Evolutionary conservation across 1,140 invertebrate genomes (phyloP).

Genomic region (Cecropterus lyciades): DNA sequence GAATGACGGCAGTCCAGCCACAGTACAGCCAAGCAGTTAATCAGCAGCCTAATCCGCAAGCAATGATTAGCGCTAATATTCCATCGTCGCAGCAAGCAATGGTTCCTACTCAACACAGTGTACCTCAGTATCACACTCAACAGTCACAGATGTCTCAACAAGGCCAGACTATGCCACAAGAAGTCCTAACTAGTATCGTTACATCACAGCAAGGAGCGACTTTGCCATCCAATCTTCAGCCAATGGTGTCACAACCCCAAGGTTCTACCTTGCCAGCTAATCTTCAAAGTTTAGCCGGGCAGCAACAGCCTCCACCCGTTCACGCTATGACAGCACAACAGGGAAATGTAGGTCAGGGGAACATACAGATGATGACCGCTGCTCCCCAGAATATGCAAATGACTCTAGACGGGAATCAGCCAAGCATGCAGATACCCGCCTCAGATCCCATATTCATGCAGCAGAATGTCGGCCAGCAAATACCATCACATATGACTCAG

Average conservation of each 20-base stretch:
- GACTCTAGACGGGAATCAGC: constrained; percentile 82
- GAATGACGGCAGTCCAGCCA: constrained; percentile 73
- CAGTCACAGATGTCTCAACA: constrained; percentile 80
- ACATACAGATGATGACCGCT: constrained; percentile 85
- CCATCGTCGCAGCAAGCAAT: constrained; percentile 76
- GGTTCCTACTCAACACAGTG: constrained; percentile 76
- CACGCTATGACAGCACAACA: constrained; percentile 80
- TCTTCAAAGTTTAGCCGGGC: constrained; percentile 82
- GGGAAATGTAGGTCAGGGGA: constrained; percentile 85
- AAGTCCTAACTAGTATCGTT: constrained; percentile 82
- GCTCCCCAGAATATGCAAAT: constrained; percentile 84
- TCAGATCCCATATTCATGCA: constrained; percentile 83
- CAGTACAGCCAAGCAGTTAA: constrained; percentile 74
- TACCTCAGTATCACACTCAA: constrained; percentile 80
- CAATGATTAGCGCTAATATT: constrained; percentile 76
- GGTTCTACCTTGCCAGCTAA: constrained; percentile 85
- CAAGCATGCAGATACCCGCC: constrained; percentile 82
- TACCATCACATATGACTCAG: constrained; percentile 77
- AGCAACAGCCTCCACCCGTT: constrained; percentile 77
- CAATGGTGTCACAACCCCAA: constrained; percentile 79
- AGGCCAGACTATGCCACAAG: constrained; percentile 81
- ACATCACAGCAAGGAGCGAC: constrained; percentile 83
- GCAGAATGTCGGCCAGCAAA: constrained; percentile 76
- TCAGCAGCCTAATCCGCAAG: constrained; percentile 74
- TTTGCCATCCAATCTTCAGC: constrained; percentile 77